Conservation (phyloP, 2,113 vertebrate species). For the Sciurus niger region DNA sequence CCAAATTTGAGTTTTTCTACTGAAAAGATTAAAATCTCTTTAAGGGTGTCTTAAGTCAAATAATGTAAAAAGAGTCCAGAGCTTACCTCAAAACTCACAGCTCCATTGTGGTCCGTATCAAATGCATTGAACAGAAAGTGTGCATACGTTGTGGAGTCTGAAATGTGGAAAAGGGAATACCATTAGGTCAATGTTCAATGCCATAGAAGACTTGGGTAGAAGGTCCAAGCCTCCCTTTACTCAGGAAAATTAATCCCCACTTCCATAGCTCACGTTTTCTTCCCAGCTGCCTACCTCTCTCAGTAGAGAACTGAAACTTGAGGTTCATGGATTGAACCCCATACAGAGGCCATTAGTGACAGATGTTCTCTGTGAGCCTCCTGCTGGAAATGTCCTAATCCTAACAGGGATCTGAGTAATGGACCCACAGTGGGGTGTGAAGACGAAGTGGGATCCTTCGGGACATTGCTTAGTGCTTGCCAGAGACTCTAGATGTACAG, state of each 20-base stretch:
- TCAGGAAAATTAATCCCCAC: neutral
- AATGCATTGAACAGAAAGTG: conserved; percentile 99
- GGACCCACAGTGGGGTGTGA: neutral
- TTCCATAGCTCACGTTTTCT: neutral
- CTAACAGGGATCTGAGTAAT: no score
- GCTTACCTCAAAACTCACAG: conserved; percentile 99
- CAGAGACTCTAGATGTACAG: neutral
- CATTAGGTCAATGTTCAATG: neutral
- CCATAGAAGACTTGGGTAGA: neutral
- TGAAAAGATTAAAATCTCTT: neutral
- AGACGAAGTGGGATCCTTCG: neutral
- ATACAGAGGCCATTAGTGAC: neutral
- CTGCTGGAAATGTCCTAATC: neutral
- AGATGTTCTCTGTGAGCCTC: neutral
- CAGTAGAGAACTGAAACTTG: neutral
- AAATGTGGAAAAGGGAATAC: conserved; percentile 81
- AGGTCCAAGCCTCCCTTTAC: neutral
- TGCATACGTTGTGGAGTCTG: conserved; percentile 98
- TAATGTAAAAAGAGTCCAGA: no score
- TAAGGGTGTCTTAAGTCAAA: neutral
- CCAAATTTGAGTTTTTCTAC: neutral
- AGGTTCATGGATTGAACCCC: neutral
- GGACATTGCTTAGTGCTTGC: neutral
- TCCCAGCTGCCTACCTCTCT: neutral
- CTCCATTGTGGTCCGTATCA: conserved; percentile 98